phyloP scores from a whole-genome alignment of 2,797 vertebrate genomes.

The Mastacembelus armatus region DNA sequence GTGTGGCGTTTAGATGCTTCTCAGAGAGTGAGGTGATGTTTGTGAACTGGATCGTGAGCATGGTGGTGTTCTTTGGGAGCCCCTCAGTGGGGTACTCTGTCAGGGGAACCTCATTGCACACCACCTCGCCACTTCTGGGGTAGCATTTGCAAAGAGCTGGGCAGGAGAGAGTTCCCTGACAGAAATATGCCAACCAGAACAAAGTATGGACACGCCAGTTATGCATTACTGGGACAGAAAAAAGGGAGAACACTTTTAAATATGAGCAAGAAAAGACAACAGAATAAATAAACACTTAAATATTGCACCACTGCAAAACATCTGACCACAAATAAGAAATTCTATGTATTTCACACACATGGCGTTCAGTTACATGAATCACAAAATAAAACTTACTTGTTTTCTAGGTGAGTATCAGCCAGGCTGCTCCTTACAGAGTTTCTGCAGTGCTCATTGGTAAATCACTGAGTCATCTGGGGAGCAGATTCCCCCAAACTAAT shows the following conservation, averaged over 20 bases:
- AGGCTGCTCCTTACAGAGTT: slow-evolving; percentile 19
- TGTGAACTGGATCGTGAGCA: slow-evolving; percentile 78
- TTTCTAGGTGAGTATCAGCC: slow-evolving; percentile 1
- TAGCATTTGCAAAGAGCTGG: slow-evolving; percentile 73
- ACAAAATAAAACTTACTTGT: slow-evolving; percentile 56
- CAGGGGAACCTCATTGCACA: slow-evolving; percentile 71
- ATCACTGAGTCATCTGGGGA: slow-evolving; percentile 38
- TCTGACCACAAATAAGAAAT: slow-evolving; percentile 17
- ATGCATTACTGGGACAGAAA: slow-evolving; percentile 65
- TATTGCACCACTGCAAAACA: slow-evolving; percentile 14
- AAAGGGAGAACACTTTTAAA: neutral
- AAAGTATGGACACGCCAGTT: slow-evolving; percentile 44
- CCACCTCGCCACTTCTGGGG: slow-evolving; percentile 67
- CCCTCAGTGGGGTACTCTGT: slow-evolving; percentile 64
- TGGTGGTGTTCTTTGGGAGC: slow-evolving; percentile 70
- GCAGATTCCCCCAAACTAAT: slow-evolving; percentile 50
- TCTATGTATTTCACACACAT: slow-evolving; percentile 16
- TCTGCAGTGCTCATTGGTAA: slow-evolving; percentile 23
- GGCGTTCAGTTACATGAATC: slow-evolving; percentile 2
- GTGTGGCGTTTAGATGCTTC: slow-evolving; percentile 59
- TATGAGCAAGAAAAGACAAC: neutral
- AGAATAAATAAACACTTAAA: slow-evolving; percentile 1
- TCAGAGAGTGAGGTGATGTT: slow-evolving; percentile 76
- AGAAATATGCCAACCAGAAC: slow-evolving; percentile 57
- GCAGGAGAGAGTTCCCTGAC: slow-evolving; percentile 56